Evolutionary conservation across 2,888 invertebrate species (phyloP), one percentile per base, ranked within the genome.

Genomic region (Zonitis immaculata): DNA sequence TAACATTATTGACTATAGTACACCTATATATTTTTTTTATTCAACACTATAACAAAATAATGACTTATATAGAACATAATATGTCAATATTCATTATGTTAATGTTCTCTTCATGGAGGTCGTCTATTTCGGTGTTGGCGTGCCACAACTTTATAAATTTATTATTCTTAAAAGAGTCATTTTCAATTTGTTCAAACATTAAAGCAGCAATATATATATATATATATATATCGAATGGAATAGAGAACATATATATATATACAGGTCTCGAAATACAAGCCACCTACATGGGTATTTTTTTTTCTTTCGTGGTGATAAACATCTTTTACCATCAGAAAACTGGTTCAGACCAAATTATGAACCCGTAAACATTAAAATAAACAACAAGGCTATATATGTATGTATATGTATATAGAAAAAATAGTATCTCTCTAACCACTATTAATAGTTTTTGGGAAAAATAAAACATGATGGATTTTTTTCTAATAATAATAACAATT

Each of bases 301-400:
- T n/a, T n/a, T n/a, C n/a, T n/a, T n/a, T n/a, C n/a, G n/a, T n/a
- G n/a, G n/a, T 59, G 72, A 72, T 72, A 70, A 60, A 3, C 8
- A 35, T 35, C 35, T 35, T 9, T 18, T 9, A 35, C 35, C 61
- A 70, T 71, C 72, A 63, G 57, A 32, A 62, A 66, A 70, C 69
- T 66, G 69, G 68, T 69, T 66, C 63, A n/a, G 61, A 63, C 66
- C 68, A 67, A 70, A 70, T 70, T 71, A 69, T 71, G 66, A 67
- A 65, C 67, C 69, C 66, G 69, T 69, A 69, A 71, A 70, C 70
- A 69, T 67, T 68, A 66, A 66, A 67, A 70, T 68, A 69, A 70
- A 70, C 67, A 68, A 67, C 57, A 53, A 54, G 51, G 43, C 32
- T 45, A 26, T 26, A n/a, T n/a, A n/a, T n/a, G n/a, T n/a, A n/a